These are phyloP conservation scores for Silurus aristotelis DNA, from an alignment of 2,797 vertebrate genomes.

Conservation along the genomic window DNA sequence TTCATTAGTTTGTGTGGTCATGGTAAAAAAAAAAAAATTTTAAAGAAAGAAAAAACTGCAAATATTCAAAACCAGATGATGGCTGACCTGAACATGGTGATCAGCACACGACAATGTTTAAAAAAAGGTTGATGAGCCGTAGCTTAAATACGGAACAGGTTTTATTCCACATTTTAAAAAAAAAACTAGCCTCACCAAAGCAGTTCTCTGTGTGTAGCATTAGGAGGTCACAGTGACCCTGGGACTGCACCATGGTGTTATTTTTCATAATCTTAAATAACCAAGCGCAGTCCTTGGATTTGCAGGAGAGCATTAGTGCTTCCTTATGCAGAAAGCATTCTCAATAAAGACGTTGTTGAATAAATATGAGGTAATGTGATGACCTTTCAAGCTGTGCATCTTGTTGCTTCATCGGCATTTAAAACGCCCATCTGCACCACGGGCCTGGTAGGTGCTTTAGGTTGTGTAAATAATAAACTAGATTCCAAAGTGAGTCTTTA, in stretches of 20 bases:
- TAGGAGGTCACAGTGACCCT: conserved; percentile 51
- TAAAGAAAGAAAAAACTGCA: conserved; percentile 11
- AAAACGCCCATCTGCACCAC: conserved; percentile 67
- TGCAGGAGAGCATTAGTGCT: conserved; percentile 57
- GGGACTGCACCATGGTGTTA: conserved; percentile 49
- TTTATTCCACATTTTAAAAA: neutral
- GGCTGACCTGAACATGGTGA: neutral
- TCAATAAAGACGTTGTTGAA: conserved; percentile 72
- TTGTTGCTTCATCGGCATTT: conserved; percentile 73
- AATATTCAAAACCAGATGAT: conserved; percentile 14
- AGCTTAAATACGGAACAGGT: neutral
- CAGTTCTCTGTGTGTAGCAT: neutral
- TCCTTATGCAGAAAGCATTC: conserved; percentile 57
- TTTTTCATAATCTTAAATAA: conserved; percentile 61
- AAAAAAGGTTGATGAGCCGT: neutral
- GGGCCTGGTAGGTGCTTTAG: neutral
- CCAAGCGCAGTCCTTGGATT: conserved; percentile 52
- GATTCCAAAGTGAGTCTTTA: conserved; percentile 64
- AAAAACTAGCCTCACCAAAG: neutral
- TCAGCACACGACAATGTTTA: neutral
- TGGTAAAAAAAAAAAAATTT: neutral
- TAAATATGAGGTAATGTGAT: conserved; percentile 71
- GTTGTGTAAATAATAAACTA: conserved; percentile 59
- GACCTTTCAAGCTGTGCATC: conserved; percentile 73
- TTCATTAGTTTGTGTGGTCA: neutral